phyloP scores from a whole-genome alignment of 2,113 vertebrate genomes.

The Bambusicola thoracicus region DNA sequence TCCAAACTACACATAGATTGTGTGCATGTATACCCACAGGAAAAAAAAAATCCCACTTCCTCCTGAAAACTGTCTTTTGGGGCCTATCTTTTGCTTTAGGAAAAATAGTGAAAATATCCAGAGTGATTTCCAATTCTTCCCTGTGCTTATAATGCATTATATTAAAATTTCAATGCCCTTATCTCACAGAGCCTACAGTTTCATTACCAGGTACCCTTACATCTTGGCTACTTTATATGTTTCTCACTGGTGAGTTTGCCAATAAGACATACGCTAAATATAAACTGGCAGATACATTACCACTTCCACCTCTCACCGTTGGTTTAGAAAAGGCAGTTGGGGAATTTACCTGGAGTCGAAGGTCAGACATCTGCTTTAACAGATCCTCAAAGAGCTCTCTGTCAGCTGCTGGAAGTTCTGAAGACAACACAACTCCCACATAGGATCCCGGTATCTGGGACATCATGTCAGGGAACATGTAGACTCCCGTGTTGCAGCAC shows the following conservation, averaged over 20 bases:
- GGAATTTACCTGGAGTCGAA: constrained; percentile 89
- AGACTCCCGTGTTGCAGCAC: constrained; percentile 91
- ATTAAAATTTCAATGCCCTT: not conserved
- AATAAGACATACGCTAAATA: not conserved
- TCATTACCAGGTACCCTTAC: not conserved
- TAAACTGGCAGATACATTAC: not conserved
- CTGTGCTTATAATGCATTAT: not conserved
- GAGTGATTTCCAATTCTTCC: not conserved
- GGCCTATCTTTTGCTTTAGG: not conserved
- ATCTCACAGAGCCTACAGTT: not conserved
- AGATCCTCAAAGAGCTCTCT: constrained; percentile 89
- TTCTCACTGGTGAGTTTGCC: not conserved
- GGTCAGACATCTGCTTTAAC: constrained; percentile 92
- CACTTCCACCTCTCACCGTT: not conserved
- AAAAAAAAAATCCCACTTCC: not conserved
- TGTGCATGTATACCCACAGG: not conserved
- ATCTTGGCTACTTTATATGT: not conserved
- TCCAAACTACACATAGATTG: not conserved
- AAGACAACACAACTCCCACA: constrained; percentile 93
- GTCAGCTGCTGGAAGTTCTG: constrained; percentile 87
- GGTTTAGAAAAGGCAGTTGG: not conserved
- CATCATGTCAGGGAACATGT: constrained; percentile 97
- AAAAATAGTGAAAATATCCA: not conserved
- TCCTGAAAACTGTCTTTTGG: not conserved
- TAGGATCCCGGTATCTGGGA: constrained; percentile 88